Evolutionary conservation across 2,113 vertebrate species (phyloP).

Genomic region (Erinaceus europaeus): DNA sequence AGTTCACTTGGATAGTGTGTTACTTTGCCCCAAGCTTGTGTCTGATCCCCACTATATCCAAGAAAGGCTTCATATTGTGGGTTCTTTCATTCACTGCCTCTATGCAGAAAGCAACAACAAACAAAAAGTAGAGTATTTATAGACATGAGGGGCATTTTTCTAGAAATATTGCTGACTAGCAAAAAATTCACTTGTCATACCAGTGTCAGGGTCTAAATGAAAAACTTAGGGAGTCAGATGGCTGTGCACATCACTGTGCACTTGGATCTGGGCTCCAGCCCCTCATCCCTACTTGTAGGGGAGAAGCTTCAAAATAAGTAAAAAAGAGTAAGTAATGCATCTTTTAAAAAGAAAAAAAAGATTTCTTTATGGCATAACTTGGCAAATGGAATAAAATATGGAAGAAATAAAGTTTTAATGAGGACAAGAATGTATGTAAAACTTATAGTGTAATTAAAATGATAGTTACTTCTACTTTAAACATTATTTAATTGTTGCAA

Average conservation of each 20-base stretch:
- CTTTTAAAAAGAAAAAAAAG: no score
- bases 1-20: no score
- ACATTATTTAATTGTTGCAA: constrained; percentile 66
- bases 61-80: no score
- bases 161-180: neutral
- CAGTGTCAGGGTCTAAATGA: neutral
- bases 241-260: no score
- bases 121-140: neutral
- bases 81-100: no score
- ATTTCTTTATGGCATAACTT: neutral
- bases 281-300: no score
- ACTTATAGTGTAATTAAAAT: constrained; percentile 52
- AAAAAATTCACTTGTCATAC: neutral
- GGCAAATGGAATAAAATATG: constrained; percentile 32
- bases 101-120: no score
- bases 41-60: no score
- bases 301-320: no score
- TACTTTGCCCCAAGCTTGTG: no score
- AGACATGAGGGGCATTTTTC: neutral
- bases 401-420: constrained; percentile 41
- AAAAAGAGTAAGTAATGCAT: no score
- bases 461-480: constrained; percentile 63
- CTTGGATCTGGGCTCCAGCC: no score
- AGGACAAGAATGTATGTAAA: constrained; percentile 62
- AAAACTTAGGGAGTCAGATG: neutral